phyloP scores from a whole-genome alignment of 1,140 invertebrate genomes.

The Ceratoteleas bidentatus region DNA sequence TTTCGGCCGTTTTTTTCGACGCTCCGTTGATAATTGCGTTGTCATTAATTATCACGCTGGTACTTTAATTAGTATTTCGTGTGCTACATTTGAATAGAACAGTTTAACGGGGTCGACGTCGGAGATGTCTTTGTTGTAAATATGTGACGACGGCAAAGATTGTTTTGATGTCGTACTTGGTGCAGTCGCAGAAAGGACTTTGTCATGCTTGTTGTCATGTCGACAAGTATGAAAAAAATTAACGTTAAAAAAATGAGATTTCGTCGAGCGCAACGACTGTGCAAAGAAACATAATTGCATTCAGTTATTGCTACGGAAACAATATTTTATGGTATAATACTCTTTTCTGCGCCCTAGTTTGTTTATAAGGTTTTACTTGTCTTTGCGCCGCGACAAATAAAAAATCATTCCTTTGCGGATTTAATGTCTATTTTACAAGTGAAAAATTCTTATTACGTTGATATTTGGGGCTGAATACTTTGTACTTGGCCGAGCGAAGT shows the following conservation, averaged over 20 bases:
- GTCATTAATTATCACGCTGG: too few relatives aligned
- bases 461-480: too few relatives aligned
- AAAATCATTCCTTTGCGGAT: not conserved
- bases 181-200: not conserved
- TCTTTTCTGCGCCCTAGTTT: not conserved
- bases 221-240: not conserved
- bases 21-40: too few relatives aligned
- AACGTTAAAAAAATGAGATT: constrained; percentile 1
- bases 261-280: not conserved
- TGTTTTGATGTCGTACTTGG: constrained; percentile 2
- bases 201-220: not conserved
- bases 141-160: not conserved
- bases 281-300: not conserved
- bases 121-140: too few relatives aligned
- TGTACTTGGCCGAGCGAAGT: too few relatives aligned
- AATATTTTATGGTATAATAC: constrained; percentile 3
- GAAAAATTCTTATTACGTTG: too few relatives aligned
- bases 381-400: not conserved
- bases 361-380: not conserved
- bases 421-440: not conserved
- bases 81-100: too few relatives aligned
- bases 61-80: too few relatives aligned
- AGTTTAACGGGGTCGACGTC: too few relatives aligned
- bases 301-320: not conserved
- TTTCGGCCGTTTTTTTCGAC: too few relatives aligned